Conservation (phyloP, 2,888 invertebrate genomes). For the Rotaria sp. region DNA sequence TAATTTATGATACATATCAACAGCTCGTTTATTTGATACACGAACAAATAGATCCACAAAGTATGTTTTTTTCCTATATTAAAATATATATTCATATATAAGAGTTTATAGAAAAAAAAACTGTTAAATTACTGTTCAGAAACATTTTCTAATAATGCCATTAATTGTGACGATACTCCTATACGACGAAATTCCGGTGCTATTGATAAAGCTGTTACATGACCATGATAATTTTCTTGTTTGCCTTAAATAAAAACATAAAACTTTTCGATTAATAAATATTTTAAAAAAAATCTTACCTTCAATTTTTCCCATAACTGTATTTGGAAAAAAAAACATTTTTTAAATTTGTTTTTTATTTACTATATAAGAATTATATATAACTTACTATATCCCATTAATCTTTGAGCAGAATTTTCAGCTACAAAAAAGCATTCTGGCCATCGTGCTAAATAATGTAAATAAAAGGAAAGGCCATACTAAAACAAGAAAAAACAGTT, state of each 20-base stretch:
- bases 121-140: slow-evolving; percentile 69
- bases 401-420: slow-evolving; percentile 27
- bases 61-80: slow-evolving; percentile 79
- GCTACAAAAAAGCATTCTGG: slow-evolving; percentile 38
- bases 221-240: slow-evolving; percentile 98
- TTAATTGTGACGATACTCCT: slow-evolving; percentile 81
- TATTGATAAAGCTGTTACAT: slow-evolving; percentile 93
- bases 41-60: slow-evolving; percentile 97
- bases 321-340: not conserved
- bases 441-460: slow-evolving; percentile 39
- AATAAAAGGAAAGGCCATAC: slow-evolving; percentile 39
- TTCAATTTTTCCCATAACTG: slow-evolving; percentile 29
- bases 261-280: not conserved
- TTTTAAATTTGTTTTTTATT: not conserved
- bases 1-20: slow-evolving; percentile 88
- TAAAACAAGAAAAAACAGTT: not conserved
- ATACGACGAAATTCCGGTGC: slow-evolving; percentile 84
- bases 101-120: too few species aligned
- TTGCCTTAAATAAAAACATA: slow-evolving; percentile 87
- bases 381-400: slow-evolving; percentile 39
- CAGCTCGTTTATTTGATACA: slow-evolving; percentile 90
- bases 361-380: too few species aligned
- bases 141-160: slow-evolving; percentile 86
- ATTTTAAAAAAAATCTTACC: not conserved
- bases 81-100: slow-evolving; percentile 41